Base-by-base conservation (phyloP, 1,140 invertebrate species). In the Caenorhabditis briggsae region DNA sequence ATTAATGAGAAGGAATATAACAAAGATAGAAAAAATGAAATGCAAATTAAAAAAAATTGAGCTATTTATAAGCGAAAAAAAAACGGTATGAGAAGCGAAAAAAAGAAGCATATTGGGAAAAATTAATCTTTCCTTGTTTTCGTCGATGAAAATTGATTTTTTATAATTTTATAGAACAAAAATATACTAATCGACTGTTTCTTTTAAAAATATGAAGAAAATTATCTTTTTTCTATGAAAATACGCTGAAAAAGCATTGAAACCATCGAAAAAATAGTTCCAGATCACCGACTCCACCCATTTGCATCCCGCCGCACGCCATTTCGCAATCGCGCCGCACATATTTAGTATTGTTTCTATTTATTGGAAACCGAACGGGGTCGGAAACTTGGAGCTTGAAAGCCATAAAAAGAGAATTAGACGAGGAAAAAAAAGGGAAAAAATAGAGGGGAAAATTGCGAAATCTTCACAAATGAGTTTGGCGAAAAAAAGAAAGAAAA, bases 401-500 rank as follows among this genome's bases (percentile, higher is more conserved):
- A 16, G 64, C 33, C 43, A 46, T 48, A 70, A n/a, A 53, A 70
- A 70, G 64, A 70, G 64, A 43, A 70, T 46, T 70, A 70, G 64
- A 70, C 46, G 64, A 18, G 23, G n/a, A 50, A 78, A 48, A 50
- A 50, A 78, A 70, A 20, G 18, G 9, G 18, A 18, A 43, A 43
- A 78, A 33, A 33, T 33, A 33, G 33, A n/a, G 33, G 33, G 3
- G 23, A 53, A 78, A 18, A 78, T 78, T 78, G 70, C 70, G 70
- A 78, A 78, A 78, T 78, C 64, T 43, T 43, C 64, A 78, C 70
- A 78, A 78, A 78, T 78, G 70, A 78, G 70, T 78, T 78, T 78
- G 70, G 23, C 33, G 33, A 33, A 33, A 33, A 33, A 33, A 33
- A 33, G 33, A 33, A 33, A 33, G 33, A 33, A 33, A 33, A 33